Evolutionary conservation across 1,140 invertebrate genomes (phyloP).

Genomic region (Euborellia annulipes): DNA sequence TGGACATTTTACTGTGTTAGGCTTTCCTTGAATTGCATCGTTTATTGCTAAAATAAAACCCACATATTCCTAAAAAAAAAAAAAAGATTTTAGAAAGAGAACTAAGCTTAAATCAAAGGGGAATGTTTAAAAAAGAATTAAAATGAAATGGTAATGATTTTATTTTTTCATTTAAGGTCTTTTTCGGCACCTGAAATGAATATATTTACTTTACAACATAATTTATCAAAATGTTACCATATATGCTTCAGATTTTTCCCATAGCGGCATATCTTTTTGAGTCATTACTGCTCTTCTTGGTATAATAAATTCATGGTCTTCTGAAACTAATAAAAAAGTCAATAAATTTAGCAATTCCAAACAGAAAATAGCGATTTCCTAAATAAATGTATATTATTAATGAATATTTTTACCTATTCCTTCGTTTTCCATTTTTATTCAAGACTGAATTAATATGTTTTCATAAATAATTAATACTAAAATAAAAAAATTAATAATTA

Average conservation of each 20-base stretch:
- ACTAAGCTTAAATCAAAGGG: conserved; percentile 6
- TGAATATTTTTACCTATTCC: no score
- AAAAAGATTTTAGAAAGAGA: conserved; percentile 9
- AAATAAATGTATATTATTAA: no score
- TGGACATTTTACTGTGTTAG: conserved; percentile 43
- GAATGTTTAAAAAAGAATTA: conserved; percentile 1
- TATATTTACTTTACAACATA: neutral
- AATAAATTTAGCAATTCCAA: neutral
- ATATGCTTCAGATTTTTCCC: conserved; percentile 75
- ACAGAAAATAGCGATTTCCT: no score
- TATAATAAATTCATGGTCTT: conserved; percentile 42
- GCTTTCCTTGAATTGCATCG: conserved; percentile 65
- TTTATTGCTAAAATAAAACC: conserved; percentile 77
- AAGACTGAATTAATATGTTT: no score
- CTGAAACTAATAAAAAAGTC: conserved; percentile 19
- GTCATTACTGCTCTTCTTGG: conserved; percentile 53
- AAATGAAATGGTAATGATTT: neutral
- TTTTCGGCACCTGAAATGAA: neutral
- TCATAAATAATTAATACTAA: no score
- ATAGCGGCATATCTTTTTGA: conserved; percentile 53
- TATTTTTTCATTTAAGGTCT: neutral
- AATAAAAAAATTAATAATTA: no score
- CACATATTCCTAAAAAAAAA: conserved; percentile 54
- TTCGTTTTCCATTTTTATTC: no score
- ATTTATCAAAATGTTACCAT: conserved; percentile 32